A percentile compares a stretch with the other conserved stretches of the same genome.
Evolutionary conservation across 2,888 invertebrate species (phyloP).

Genomic region (Alloscopus bannaensis): DNA sequence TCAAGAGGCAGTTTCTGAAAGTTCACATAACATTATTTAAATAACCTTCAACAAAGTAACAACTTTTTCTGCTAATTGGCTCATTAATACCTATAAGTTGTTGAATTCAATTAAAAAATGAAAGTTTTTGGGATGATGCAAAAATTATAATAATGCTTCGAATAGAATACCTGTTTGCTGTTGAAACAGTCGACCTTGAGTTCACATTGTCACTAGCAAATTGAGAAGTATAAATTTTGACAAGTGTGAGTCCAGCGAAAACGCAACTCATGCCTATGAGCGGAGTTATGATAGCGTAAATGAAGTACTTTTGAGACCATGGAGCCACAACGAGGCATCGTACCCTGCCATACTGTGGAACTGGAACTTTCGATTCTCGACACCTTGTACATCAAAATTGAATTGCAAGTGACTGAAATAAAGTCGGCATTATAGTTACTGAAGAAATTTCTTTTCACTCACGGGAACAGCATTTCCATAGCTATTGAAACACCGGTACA

Average conservation of each 20-base stretch:
- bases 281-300: slow-evolving; percentile 36
- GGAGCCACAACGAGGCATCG: slow-evolving; percentile 44
- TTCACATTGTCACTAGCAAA: too few relatives aligned
- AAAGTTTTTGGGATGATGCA: slow-evolving; percentile 22
- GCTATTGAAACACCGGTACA: slow-evolving; percentile 22
- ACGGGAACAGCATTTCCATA: slow-evolving; percentile 18
- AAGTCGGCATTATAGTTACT: not conserved
- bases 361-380: slow-evolving; percentile 10
- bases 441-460: not conserved
- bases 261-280: slow-evolving; percentile 9
- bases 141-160: too few relatives aligned
- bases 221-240: slow-evolving; percentile 17
- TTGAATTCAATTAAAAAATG: slow-evolving; percentile 23
- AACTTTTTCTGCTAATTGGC: not conserved
- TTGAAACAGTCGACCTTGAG: too few relatives aligned
- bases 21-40: not conserved
- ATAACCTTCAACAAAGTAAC: not conserved
- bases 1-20: slow-evolving; percentile 24
- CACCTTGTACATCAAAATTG: slow-evolving; percentile 21
- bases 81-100: not conserved
- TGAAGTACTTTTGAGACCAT: slow-evolving; percentile 38
- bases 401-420: not conserved
- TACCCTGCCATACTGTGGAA: slow-evolving; percentile 36
- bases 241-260: slow-evolving; percentile 27
- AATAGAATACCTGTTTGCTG: not conserved